Base-by-base conservation (phyloP, 1,140 invertebrate genomes). In the Drosophila aff. region DNA sequence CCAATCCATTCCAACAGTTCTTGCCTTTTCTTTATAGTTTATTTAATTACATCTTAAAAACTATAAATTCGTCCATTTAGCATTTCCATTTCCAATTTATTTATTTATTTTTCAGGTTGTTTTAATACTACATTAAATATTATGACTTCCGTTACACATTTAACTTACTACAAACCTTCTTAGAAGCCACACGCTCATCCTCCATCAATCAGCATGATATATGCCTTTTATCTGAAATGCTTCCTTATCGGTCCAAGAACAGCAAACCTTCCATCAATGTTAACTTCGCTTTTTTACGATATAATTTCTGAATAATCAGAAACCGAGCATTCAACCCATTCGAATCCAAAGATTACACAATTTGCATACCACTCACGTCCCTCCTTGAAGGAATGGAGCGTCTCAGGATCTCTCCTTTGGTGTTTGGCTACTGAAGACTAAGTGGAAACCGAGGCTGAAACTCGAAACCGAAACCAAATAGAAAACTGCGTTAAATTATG, bases 401-500 rank as follows among this genome's bases (percentile, higher is more conserved):
- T 61, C 26, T 31, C 53, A 73, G 67, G 31, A 73, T 61, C 69
- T 43, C 13, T 50, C 10, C 2, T 23, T 38, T 9, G 33, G 33
- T 28, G 21, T 31, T 49, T 36, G 40, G 69, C 69, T 73, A 73
- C 69, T 60, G 66, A 36, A 60, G 43, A 46, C 36, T 11, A 18
- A 36, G 18, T 16, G 15, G 23, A 61, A n/a, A 15, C 33, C 33
- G 21, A 58, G 16, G 23, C 16, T 3, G 46, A 40, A 72, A 50
- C 60, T 67, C 43, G n/a, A 73, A 41, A 58, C 67, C 67, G 46
- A 61, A 61, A 52, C 69, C 69, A 73, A 73, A 73, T 73, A 61
- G 67, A 73, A 73, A 73, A 73, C 69, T 73, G 67, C 68, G 67
- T 73, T 61, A 50, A 73, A 60, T 72, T 73, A 72, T 73, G 69